Evolutionary conservation across 2,888 invertebrate genomes (phyloP), one percentile per base, ranked within the genome.

Genomic region (Andrena minutula): DNA sequence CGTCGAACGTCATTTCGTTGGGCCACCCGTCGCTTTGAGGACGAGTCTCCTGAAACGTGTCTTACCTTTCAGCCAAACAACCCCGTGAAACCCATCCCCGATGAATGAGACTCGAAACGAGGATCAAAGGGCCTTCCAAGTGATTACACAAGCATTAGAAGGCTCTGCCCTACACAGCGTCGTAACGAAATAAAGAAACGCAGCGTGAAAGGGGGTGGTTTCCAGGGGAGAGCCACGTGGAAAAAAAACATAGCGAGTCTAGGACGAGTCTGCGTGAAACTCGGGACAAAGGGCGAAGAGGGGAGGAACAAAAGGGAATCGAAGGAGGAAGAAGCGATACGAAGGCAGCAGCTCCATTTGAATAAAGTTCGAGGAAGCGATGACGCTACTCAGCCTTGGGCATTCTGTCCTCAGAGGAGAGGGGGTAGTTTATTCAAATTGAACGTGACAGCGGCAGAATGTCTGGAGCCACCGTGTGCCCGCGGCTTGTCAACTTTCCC

Each of bases 321-420:
- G 32, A 28, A 66, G 16, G n/a, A 26, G 51, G 63, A 63, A 65
- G 16, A 60, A 26, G 51, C 30, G 30, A 77, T 77, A 69, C 53
- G 74, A 77, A 70, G 63, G 51, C 23, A 51, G 61, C 16, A 58
- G 51, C 23, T 75, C 51, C 78, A 85, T 90, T 88, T 87, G 86
- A 89, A 89, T 89, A 87, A 87, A 89, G 84, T 88, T 86, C 81
- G 84, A 86, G 79, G 83, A 82, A 86, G 86, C 70, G 66, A 69
- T 30, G 78, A 80, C 75, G 76, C 75, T 61, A 10, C 56, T 49
- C 35, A 68, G 35, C 75, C 72, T 68, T 16, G 56, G 79, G 78
- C 65, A 16, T 66, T 61, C 32, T 73, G 63, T 63, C 32, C 53
- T n/a, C 16, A 12, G 8, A 47, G 12, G 61, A n/a, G 32, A 16